Evolutionary conservation across 2,888 invertebrate species (phyloP).

Genomic region (Platycnemis pennipes): DNA sequence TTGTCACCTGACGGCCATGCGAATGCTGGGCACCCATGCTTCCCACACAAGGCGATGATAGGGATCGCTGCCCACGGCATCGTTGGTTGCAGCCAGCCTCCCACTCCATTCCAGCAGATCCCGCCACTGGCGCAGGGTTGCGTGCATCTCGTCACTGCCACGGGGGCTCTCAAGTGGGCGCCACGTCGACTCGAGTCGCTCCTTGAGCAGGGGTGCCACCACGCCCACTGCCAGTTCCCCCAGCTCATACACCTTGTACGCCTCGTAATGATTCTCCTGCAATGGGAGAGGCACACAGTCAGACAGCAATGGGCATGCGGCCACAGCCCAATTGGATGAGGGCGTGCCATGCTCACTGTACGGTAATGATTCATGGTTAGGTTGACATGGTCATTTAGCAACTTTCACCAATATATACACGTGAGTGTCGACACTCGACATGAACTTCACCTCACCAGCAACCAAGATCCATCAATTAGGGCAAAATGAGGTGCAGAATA

Average conservation of each 20-base stretch:
- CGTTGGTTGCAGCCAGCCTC: constrained; percentile 74
- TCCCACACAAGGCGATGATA: constrained; percentile 94
- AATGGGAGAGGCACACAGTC: too few relatives aligned
- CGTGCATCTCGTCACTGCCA: constrained; percentile 81
- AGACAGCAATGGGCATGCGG: too few relatives aligned
- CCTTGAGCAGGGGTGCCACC: constrained; percentile 90
- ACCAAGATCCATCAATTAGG: too few relatives aligned
- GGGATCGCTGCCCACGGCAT: constrained; percentile 82
- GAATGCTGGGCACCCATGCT: constrained; percentile 92
- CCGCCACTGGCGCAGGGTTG: constrained; percentile 86
- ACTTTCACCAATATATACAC: too few relatives aligned
- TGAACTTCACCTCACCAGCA: too few relatives aligned
- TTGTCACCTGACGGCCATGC: constrained; percentile 86
- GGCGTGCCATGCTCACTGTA: too few relatives aligned
- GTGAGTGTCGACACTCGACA: too few relatives aligned
- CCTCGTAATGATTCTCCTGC: constrained; percentile 84
- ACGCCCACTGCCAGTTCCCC: constrained; percentile 91
- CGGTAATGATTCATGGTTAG: too few relatives aligned
- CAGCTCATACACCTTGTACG: constrained; percentile 92
- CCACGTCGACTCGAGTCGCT: constrained; percentile 88
- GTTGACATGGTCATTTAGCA: too few relatives aligned
- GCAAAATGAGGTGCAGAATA: too few relatives aligned
- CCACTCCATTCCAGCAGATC: constrained; percentile 80
- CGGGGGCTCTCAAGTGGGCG: constrained; percentile 87
- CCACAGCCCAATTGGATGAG: too few relatives aligned